Evolutionary conservation across 1,140 invertebrate species (phyloP), one percentile per base, ranked within the genome.

Genomic region (Thalassaphorura encarpata): DNA sequence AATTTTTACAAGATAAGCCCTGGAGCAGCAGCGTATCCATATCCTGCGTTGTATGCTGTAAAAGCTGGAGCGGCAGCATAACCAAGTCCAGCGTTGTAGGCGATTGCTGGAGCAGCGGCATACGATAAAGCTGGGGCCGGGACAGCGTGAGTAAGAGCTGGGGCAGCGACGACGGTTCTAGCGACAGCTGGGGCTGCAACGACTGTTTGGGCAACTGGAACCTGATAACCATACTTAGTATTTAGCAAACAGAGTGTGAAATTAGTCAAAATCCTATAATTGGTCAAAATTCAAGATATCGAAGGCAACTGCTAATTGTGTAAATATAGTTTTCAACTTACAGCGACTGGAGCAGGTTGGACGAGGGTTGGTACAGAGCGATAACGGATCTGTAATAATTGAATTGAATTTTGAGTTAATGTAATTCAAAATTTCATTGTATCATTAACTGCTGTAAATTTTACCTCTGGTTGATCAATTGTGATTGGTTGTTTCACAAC

Each of bases 401-500:
- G 16, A 13, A 40, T 40, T 3, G 27, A 47, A 23, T 4, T 13
- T 47, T 26, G 11, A 26, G 6, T 5, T 28, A 26, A 26, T 47
- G 4, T 28, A 28, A 47, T 47, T 47, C 19, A 23, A 27, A 24
- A 11, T 15, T 26, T 48, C 21, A 4, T 26, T 19, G 11, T 6
- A 15, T 27, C 8, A 27, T 48, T 48, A 48, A 48, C 16, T 23
- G n/a, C 13, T 8, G 13, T 13, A 21, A 6, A 24, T 11, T 13
- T 11, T 8, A 31, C 41, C 39, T 63, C 62, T 23, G 58, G 62
- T 50, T 63, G 62, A 40, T 63, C 62, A 56, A 63, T 49, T 24
- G 54, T 52, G 40, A 58, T 43, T 39, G 43, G 62, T 46, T 63
- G 62, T 43, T 63, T 63, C 15, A 60, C 58, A 43, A 63, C 51